Conservation (phyloP, 2,888 invertebrate genomes). For the Eristalinus aeneus region DNA sequence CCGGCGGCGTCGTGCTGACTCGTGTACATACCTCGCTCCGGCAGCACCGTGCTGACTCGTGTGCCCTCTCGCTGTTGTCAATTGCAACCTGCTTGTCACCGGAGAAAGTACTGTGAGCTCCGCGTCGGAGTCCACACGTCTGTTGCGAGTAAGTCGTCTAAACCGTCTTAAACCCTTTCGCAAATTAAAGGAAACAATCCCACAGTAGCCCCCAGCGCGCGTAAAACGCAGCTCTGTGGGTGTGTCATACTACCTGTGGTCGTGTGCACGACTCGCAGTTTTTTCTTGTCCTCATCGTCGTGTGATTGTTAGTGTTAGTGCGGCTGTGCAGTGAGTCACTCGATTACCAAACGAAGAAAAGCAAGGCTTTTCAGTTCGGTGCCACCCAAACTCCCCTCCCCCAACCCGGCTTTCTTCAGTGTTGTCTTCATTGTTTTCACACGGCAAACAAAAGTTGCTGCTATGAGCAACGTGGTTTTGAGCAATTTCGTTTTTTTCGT, state of each 20-base stretch:
- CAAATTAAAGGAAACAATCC: not conserved
- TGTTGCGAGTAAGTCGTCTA: not conserved
- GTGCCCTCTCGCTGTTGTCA: not conserved
- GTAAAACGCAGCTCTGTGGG: not conserved
- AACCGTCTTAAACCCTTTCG: not conserved
- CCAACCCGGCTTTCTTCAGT: not conserved
- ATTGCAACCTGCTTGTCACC: not conserved
- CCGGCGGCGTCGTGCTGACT: too few relatives aligned
- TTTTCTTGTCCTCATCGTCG: not conserved
- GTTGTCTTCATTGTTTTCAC: constrained; percentile 53
- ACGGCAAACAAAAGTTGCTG: constrained; percentile 64
- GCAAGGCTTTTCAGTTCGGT: not conserved
- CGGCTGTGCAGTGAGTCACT: not conserved
- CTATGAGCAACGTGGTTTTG: constrained; percentile 65
- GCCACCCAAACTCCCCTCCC: not conserved
- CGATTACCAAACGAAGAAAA: not conserved
- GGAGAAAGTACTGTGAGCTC: not conserved
- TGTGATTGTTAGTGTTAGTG: not conserved
- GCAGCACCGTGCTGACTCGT: not conserved
- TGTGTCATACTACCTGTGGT: not conserved
- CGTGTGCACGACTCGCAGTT: not conserved
- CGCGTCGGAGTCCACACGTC: not conserved
- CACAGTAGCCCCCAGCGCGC: not conserved
- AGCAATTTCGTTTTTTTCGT: not conserved
- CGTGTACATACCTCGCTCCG: too few relatives aligned